Evolutionary conservation across 2,888 invertebrate genomes (phyloP).

Genomic region (Cynaeus angustus): DNA sequence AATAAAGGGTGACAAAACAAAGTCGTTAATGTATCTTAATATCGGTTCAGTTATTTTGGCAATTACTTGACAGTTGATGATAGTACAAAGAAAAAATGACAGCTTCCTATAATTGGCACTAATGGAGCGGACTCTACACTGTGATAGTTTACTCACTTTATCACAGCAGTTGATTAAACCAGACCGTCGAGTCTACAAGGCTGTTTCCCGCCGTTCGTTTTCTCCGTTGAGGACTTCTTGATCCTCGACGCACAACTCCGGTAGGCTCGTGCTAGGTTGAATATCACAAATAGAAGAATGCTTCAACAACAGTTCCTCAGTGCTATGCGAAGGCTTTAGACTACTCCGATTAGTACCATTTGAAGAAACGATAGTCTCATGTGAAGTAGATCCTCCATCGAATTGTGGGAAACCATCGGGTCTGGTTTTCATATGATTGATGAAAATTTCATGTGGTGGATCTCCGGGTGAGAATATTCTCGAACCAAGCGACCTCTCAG

Average conservation of each 20-base stretch:
- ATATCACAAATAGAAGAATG: constrained; percentile 57
- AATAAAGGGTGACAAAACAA: constrained; percentile 20
- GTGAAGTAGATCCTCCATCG: constrained; percentile 71
- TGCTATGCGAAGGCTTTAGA: constrained; percentile 70
- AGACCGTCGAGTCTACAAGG: constrained; percentile 61
- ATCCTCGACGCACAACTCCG: constrained; percentile 68
- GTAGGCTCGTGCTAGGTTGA: constrained; percentile 72
- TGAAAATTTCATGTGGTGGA: constrained; percentile 76
- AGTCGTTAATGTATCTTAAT: constrained; percentile 9
- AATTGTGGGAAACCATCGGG: constrained; percentile 45
- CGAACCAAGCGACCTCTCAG: constrained; percentile 78
- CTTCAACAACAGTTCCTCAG: constrained; percentile 58
- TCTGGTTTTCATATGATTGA: constrained; percentile 77
- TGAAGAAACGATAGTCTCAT: constrained; percentile 30
- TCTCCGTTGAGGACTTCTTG: constrained; percentile 72
- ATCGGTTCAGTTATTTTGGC: constrained; percentile 9
- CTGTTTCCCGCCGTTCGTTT: constrained; percentile 72
- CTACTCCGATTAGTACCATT: constrained; percentile 56
- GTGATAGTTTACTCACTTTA: constrained; percentile 64
- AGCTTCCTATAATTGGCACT: constrained; percentile 61
- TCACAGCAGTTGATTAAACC: constrained; percentile 60
- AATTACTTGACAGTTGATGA: constrained; percentile 26
- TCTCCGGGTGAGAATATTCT: constrained; percentile 64
- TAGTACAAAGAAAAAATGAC: constrained; percentile 32
- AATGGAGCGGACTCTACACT: constrained; percentile 64